A percentile compares a stretch with the other conserved stretches of the same genome.
Evolutionary conservation across 2,888 invertebrate species (phyloP).

Genomic region (Papilio gigon): DNA sequence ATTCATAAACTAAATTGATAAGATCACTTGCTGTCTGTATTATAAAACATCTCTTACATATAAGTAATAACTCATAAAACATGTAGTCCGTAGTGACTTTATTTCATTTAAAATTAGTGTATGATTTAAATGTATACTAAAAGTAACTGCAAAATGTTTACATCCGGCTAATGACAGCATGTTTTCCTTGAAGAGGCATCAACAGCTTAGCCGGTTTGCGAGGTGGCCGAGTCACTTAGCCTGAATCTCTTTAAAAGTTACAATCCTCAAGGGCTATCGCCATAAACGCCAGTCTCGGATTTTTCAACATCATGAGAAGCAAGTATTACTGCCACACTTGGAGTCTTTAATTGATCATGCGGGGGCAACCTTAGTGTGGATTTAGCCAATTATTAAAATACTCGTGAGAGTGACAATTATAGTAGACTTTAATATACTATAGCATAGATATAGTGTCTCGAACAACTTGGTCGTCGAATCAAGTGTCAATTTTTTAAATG

Average conservation of each 20-base stretch:
- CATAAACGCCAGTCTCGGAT: neutral
- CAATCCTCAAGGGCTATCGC: constrained; percentile 7
- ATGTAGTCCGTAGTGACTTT: neutral
- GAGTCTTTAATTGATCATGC: neutral
- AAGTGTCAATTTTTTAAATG: too few species aligned
- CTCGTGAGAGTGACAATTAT: neutral
- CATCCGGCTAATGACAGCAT: constrained; percentile 22
- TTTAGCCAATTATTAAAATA: neutral
- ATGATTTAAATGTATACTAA: neutral
- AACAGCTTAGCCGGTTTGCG: constrained; percentile 17
- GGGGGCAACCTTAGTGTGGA: neutral
- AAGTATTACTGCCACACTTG: neutral
- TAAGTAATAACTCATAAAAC: too few species aligned
- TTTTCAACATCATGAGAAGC: neutral
- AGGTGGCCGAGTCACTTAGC: constrained; percentile 21
- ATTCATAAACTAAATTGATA: neutral
- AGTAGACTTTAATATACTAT: neutral
- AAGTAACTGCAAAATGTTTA: constrained; percentile 11
- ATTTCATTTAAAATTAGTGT: constrained; percentile 3
- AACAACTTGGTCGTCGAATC: too few species aligned
- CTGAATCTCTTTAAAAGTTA: constrained; percentile 17
- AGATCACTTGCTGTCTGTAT: neutral
- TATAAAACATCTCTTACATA: too few species aligned
- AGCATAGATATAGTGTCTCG: too few species aligned
- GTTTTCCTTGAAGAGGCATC: constrained; percentile 18